These are phyloP conservation scores for Cosmia trapezina DNA, from an alignment of 2,888 invertebrate genomes.

Conservation along the genomic window DNA sequence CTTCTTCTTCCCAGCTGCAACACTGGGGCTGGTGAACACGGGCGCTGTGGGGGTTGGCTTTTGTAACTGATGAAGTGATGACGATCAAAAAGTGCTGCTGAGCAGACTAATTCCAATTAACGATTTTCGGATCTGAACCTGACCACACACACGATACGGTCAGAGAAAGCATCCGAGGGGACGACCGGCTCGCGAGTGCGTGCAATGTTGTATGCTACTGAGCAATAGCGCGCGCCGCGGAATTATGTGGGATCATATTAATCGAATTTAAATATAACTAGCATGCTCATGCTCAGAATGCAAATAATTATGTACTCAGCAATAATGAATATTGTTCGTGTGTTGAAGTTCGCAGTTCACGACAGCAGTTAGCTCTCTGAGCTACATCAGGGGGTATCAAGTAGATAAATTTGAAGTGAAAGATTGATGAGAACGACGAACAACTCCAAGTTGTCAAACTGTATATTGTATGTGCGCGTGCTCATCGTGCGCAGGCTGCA, in stretches of 20 bases:
- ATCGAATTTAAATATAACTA: not conserved
- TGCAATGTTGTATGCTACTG: not conserved
- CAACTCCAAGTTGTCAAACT: not conserved
- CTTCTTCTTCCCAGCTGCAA: not conserved
- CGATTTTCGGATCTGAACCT: not conserved
- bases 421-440: not conserved
- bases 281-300: not conserved
- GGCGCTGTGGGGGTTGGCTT: not conserved
- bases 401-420: not conserved
- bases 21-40: too few relatives aligned
- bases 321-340: conserved; percentile 1
- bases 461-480: not conserved
- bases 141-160: too few relatives aligned
- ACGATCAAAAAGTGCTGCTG: not conserved
- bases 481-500: too few relatives aligned
- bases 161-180: not conserved
- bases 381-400: not conserved
- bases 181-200: not conserved
- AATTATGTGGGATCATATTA: too few relatives aligned
- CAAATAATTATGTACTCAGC: not conserved
- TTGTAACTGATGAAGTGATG: not conserved
- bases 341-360: too few relatives aligned
- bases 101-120: not conserved
- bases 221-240: not conserved
- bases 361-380: not conserved